Conservation (phyloP, 1,140 invertebrate species). For the Dendroctonus valens region DNA sequence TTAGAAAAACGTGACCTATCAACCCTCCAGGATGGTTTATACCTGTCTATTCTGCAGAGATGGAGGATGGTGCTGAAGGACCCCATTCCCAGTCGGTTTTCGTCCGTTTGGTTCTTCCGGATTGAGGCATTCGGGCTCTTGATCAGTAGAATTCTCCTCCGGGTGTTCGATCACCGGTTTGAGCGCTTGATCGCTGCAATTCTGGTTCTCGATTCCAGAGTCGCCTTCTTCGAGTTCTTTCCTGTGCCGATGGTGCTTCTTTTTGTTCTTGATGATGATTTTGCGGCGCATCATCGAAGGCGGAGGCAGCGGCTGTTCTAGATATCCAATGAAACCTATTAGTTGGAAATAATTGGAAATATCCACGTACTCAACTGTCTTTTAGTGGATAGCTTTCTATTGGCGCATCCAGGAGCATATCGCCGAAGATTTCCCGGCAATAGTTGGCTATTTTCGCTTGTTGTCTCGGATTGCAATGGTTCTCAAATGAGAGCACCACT, state of each 20-base stretch:
- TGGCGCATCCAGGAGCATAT: constrained; percentile 88
- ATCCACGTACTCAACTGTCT: not conserved
- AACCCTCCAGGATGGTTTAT: not conserved
- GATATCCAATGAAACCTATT: not conserved
- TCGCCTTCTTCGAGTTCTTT: constrained; percentile 51
- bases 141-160: not conserved
- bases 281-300: constrained; percentile 82
- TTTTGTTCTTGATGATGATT: constrained; percentile 98
- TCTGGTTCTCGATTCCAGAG: not conserved
- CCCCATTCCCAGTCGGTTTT: constrained; percentile 59
- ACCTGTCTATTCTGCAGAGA: constrained; percentile 63
- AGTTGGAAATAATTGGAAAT: constrained; percentile 1
- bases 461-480: constrained; percentile 94
- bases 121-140: not conserved
- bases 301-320: constrained; percentile 75
- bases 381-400: constrained; percentile 67
- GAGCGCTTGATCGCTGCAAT: not conserved
- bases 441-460: constrained; percentile 98
- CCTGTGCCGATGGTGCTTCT: constrained; percentile 88
- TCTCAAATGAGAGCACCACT: constrained; percentile 96
- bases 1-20: not conserved
- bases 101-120: not conserved
- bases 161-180: not conserved
- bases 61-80: constrained; percentile 57
- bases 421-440: constrained; percentile 92